Conservation (phyloP, 1,140 invertebrate genomes). For the Bombus haemorrhoidalis region DNA sequence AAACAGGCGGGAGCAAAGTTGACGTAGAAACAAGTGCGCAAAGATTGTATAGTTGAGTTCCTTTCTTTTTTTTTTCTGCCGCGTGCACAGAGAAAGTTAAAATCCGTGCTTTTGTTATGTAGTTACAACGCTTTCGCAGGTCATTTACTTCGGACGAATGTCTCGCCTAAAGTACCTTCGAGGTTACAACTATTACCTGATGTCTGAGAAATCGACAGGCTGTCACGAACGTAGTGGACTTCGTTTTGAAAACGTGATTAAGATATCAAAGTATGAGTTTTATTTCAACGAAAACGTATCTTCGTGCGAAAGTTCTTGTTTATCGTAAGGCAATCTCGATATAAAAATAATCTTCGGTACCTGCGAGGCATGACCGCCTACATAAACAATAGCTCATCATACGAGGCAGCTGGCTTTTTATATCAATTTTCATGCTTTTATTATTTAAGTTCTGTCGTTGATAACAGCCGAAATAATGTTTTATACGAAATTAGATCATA, state of each 20-base stretch:
- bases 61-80: not conserved
- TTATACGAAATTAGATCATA: not conserved
- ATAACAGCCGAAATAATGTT: not conserved
- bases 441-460: not conserved
- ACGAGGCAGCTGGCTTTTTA: conserved; percentile 35
- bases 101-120: conserved; percentile 43
- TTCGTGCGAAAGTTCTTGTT: conserved; percentile 30
- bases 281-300: conserved; percentile 18
- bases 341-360: conserved; percentile 13
- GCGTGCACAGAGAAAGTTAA: conserved; percentile 23
- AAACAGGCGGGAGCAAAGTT: conserved; percentile 61
- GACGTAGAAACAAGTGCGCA: conserved; percentile 51
- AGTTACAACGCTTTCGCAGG: conserved; percentile 49
- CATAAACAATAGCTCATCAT: conserved; percentile 46
- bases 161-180: conserved; percentile 43
- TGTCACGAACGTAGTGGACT: conserved; percentile 51
- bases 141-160: conserved; percentile 40
- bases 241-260: conserved; percentile 51
- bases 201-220: conserved; percentile 48
- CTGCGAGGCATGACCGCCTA: conserved; percentile 37
- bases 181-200: conserved; percentile 53
- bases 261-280: conserved; percentile 51
- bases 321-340: not conserved
- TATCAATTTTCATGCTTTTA: not conserved
- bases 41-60: conserved; percentile 49